Conservation (phyloP, 2,888 invertebrate genomes). For the Maniola hyperantus region DNA sequence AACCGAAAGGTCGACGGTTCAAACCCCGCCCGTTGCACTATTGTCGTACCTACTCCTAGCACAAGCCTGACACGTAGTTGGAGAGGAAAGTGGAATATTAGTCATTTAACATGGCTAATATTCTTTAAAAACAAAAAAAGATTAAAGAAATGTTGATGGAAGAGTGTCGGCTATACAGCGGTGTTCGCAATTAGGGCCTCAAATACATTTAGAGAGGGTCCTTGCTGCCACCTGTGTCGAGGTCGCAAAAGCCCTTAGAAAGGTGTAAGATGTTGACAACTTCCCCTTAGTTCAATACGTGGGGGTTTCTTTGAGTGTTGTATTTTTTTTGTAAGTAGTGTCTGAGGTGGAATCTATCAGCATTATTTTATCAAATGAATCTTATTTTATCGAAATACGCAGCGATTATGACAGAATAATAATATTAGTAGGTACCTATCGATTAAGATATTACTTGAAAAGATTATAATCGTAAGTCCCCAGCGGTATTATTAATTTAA, state of each 20-base stretch:
- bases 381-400: too few relatives aligned
- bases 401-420: too few relatives aligned
- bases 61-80: too few relatives aligned
- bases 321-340: not conserved
- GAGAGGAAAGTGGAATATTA: too few relatives aligned
- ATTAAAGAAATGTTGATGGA: constrained; percentile 32
- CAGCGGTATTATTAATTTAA: too few relatives aligned
- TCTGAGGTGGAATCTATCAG: not conserved
- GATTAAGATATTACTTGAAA: too few relatives aligned
- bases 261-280: constrained; percentile 54
- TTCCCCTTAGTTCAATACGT: constrained; percentile 16
- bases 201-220: constrained; percentile 41
- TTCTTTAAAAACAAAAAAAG: constrained; percentile 37
- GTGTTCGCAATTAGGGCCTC: constrained; percentile 44
- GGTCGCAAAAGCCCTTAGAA: constrained; percentile 56
- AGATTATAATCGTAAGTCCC: not conserved
- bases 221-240: constrained; percentile 56
- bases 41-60: too few relatives aligned
- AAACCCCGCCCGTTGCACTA: too few relatives aligned
- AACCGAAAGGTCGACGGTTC: too few relatives aligned
- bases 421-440: too few relatives aligned
- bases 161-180: constrained; percentile 29
- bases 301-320: not conserved
- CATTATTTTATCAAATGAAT: too few relatives aligned
- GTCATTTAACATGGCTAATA: too few relatives aligned